Percentiles rank a stretch among this genome's conserved stretches.
Evolutionary conservation across 2,113 vertebrate genomes (phyloP).

Genomic region (Corythornis vintsioides): DNA sequence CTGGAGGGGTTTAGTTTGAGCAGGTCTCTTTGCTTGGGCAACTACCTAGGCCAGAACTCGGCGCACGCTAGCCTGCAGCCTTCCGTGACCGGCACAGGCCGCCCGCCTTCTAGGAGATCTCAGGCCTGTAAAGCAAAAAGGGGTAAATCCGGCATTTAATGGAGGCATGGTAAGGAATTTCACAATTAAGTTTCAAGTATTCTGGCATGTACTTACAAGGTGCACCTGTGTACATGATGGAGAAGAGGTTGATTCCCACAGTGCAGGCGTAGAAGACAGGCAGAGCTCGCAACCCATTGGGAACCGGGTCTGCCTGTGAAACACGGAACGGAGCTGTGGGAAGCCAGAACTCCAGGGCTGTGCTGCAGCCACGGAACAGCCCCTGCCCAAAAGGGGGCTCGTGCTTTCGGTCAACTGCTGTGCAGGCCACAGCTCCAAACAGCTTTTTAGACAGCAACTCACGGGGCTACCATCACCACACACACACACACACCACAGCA

Average conservation of each 20-base stretch:
- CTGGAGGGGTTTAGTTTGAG: constrained; percentile 80
- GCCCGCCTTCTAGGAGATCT: constrained; percentile 93
- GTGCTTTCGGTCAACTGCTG: background rate
- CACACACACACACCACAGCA: too few relatives aligned
- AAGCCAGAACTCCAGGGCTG: fast-evolving
- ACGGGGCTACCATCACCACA: background rate
- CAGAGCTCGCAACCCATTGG: constrained; percentile 89
- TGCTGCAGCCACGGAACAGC: background rate
- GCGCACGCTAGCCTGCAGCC: constrained; percentile 91
- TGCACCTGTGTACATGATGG: constrained; percentile 92
- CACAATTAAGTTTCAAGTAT: constrained; percentile 56
- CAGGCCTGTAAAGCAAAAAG: constrained; percentile 94
- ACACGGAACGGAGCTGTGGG: background rate
- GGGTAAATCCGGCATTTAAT: constrained; percentile 94
- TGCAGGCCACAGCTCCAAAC: background rate
- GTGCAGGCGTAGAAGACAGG: constrained; percentile 94
- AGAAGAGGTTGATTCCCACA: constrained; percentile 92
- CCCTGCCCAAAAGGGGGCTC: background rate
- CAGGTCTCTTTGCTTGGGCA: constrained; percentile 75
- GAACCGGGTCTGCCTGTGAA: constrained; percentile 87
- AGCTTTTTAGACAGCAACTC: background rate
- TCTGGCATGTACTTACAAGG: constrained; percentile 83
- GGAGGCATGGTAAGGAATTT: constrained; percentile 62
- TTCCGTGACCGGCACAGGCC: constrained; percentile 91
- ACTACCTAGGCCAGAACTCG: constrained; percentile 78